Conservation (phyloP, 2,113 vertebrate genomes). For the Eubucco bourcierii region DNA sequence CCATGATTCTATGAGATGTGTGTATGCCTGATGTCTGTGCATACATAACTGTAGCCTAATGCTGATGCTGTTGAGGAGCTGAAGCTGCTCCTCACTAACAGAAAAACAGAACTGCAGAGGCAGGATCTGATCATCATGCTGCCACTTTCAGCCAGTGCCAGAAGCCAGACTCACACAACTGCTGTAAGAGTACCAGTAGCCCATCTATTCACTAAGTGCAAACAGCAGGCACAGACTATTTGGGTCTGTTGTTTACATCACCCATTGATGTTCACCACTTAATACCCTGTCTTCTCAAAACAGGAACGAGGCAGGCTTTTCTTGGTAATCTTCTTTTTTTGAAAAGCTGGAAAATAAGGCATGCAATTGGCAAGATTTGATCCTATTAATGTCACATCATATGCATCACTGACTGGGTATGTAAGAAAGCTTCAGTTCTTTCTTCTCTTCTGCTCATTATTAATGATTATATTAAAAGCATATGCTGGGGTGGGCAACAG, state of each 20-base stretch:
- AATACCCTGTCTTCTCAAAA: background rate
- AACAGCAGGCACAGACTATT: background rate
- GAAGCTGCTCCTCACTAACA: background rate
- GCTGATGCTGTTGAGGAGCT: background rate
- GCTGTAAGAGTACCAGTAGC: background rate
- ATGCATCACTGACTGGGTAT: background rate
- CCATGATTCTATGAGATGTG: too few relatives aligned
- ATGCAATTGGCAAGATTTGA: background rate
- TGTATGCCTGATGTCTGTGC: background rate
- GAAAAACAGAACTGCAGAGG: background rate
- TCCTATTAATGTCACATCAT: background rate
- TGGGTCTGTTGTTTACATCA: background rate
- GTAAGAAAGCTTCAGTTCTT: background rate
- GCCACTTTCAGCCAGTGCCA: background rate
- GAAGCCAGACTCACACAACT: background rate
- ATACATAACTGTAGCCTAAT: accelerated
- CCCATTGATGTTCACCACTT: background rate
- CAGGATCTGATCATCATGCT: background rate
- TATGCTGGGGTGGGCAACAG: background rate
- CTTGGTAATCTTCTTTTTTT: background rate
- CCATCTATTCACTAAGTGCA: background rate
- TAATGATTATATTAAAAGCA: background rate
- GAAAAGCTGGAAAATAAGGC: background rate
- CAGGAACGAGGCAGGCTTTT: background rate
- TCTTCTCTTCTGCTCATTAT: background rate